Conservation (phyloP, 1,140 invertebrate species). For the Elymnias hypermnestra region DNA sequence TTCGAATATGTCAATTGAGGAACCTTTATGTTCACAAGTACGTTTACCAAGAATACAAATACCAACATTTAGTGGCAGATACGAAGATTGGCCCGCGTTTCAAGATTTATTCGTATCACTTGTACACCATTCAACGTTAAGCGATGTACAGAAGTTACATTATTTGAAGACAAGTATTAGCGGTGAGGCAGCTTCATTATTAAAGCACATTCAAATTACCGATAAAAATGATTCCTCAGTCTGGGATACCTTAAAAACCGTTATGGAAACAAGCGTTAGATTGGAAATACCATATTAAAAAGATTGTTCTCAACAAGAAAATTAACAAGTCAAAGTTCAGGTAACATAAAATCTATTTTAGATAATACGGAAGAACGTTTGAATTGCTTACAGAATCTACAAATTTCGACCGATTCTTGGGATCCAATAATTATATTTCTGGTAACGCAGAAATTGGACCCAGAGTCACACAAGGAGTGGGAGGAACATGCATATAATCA, state of each 20-base stretch:
- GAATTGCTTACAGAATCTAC: constrained; percentile 29
- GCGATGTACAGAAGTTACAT: constrained; percentile 2
- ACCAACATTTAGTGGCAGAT: not conserved
- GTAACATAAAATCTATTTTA: constrained; percentile 29
- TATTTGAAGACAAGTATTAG: constrained; percentile 22
- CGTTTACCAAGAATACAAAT: not conserved
- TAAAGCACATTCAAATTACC: constrained; percentile 35
- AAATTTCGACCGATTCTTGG: constrained; percentile 29
- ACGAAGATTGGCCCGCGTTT: constrained; percentile 8
- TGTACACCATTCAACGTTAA: not conserved
- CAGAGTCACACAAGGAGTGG: constrained; percentile 31
- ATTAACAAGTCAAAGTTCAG: constrained; percentile 26
- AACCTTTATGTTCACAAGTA: no score
- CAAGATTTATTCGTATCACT: constrained; percentile 7
- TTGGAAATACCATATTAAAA: constrained; percentile 35
- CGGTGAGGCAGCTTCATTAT: constrained; percentile 34
- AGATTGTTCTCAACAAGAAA: constrained; percentile 9
- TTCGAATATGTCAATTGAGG: no score
- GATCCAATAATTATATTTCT: constrained; percentile 35
- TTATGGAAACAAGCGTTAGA: constrained; percentile 47
- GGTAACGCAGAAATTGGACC: constrained; percentile 32
- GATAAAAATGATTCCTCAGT: constrained; percentile 50
- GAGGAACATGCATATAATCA: constrained; percentile 11
- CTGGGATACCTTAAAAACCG: constrained; percentile 42
- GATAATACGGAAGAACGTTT: constrained; percentile 37